Evolutionary conservation across 2,888 invertebrate genomes (phyloP).

Genomic region (Netelia virgata): DNA sequence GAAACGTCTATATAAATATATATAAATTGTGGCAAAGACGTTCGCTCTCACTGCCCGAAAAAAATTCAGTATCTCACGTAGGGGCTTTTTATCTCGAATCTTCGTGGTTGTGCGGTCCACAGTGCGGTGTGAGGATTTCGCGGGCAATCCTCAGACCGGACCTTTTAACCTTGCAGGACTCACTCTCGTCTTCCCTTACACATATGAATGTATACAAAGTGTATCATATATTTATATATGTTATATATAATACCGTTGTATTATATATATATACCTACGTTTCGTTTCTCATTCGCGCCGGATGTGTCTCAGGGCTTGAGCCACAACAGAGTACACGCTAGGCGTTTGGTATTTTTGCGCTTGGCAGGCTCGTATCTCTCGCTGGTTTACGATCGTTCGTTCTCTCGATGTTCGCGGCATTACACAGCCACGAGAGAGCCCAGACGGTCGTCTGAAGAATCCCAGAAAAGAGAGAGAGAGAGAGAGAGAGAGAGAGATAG

Average conservation of each 20-base stretch:
- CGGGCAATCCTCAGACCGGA: constrained; percentile 33
- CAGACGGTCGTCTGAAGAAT: constrained; percentile 40
- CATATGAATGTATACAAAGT: not conserved
- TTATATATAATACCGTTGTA: constrained; percentile 32
- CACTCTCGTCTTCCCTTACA: constrained; percentile 1
- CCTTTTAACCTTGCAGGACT: constrained; percentile 58
- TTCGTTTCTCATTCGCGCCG: constrained; percentile 23
- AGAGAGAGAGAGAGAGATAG: constrained; percentile 30
- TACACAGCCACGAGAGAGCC: not conserved
- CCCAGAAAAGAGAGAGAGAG: not conserved
- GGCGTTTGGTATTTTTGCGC: constrained; percentile 73
- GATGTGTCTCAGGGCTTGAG: constrained; percentile 49
- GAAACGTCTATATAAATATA: not conserved
- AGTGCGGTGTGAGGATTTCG: constrained; percentile 44
- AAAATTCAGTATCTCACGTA: not conserved
- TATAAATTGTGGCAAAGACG: not conserved
- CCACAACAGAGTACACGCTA: constrained; percentile 22
- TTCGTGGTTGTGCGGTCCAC: constrained; percentile 25
- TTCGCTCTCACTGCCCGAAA: not conserved
- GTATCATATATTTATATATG: not conserved
- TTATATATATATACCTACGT: constrained; percentile 31
- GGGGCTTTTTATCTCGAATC: constrained; percentile 48
- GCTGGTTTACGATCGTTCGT: constrained; percentile 73
- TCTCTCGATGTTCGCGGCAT: constrained; percentile 26
- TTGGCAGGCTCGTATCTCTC: constrained; percentile 72